Conservation (phyloP, 2,113 vertebrate genomes). For the Morone saxatilis region DNA sequence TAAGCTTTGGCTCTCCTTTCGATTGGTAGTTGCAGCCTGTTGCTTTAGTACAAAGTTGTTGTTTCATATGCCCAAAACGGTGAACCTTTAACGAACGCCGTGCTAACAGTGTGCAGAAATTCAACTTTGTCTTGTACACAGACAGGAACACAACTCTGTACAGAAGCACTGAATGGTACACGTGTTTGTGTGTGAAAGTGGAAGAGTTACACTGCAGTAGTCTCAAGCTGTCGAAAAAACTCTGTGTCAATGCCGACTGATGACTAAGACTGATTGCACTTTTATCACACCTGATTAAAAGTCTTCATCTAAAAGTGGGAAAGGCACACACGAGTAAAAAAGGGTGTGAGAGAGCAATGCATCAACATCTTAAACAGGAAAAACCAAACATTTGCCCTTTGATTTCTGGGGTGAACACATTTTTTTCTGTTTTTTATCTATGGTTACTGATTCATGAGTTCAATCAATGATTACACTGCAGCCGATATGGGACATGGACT, state of each 20-base stretch:
- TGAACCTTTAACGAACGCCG: background rate
- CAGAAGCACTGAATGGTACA: background rate
- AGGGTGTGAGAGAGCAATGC: constrained; percentile 23
- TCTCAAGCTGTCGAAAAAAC: background rate
- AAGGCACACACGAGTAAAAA: background rate
- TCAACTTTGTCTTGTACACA: background rate
- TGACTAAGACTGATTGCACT: constrained; percentile 23
- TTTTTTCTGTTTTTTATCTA: background rate
- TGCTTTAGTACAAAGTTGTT: no score
- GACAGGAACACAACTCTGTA: background rate
- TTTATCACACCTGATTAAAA: constrained; percentile 37
- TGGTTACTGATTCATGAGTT: constrained; percentile 71
- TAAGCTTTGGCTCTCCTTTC: background rate
- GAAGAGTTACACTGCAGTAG: background rate
- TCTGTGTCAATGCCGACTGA: constrained; percentile 10
- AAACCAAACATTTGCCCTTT: constrained; percentile 65
- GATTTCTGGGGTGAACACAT: constrained; percentile 42
- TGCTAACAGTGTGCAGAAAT: background rate
- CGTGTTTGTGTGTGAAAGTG: no score
- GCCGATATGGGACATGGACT: constrained; percentile 12
- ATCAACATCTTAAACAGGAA: constrained; percentile 46
- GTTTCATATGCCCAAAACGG: no score
- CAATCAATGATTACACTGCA: constrained; percentile 65
- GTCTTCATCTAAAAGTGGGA: constrained; percentile 9
- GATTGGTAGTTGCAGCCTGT: background rate